Base-by-base conservation (phyloP, 2,797 vertebrate species). In the Cercopithecus diana region DNA sequence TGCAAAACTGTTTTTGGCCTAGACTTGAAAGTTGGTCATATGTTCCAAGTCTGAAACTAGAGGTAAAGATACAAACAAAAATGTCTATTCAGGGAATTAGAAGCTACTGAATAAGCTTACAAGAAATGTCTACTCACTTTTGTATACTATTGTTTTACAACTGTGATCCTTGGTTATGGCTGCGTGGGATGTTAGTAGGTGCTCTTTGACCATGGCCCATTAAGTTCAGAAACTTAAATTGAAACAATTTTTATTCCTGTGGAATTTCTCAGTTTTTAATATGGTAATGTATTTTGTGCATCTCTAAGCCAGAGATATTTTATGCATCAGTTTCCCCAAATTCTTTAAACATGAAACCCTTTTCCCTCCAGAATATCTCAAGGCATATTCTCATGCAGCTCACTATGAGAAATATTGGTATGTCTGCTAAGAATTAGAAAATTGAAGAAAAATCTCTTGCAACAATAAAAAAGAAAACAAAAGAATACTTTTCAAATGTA, bases 11-110 rank as follows among this genome's bases (percentile, higher is more conserved):
- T 89, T 97, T 90, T 90, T 81, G 72, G 55, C 61, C 76, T 83
- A 76, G 55, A 58, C 84, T 95, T 83, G 77, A 36, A 79, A 36
- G 33, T 79, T 83, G 84, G 79, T 89, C 58, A 28, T 67, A 39
- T 91, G 24, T 70, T 96, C 36, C 93, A 48, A 73, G 88, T 95
- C 39, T 79, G 70, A 95, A 80, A 77, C 76, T 90, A 12, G 76
- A 95, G 88, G 36, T 70, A 87, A 97, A 95, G 57, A 82, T 50
- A 90, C 84, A 96, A 91, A 73, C 45, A 88, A 81, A 77, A 83
- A 75, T 80, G 36, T 70, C 72, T 90, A 0, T 77, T 93, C 36
- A n/a, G 57, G 22, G n/a, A 94, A 70, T 55, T 81, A 50, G 70
- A 90, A 79, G 48, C 20, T 57, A 52, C 52, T 93, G 64, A 94